phyloP scores from a whole-genome alignment of 2,113 vertebrate genomes.

The Serilophus lunatus region DNA sequence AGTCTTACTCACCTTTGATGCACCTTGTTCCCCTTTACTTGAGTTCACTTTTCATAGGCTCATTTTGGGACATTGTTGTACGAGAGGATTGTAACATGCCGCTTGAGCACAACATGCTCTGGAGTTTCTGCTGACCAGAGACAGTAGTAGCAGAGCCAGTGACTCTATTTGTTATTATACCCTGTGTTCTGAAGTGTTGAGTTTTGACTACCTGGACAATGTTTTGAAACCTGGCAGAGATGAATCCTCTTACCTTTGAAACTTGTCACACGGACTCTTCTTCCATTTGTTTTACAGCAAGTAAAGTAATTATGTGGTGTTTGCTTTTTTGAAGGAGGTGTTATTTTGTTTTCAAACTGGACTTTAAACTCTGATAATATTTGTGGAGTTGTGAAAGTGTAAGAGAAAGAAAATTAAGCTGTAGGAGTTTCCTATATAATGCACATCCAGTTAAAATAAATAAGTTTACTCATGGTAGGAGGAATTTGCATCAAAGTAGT shows the following conservation, averaged over 20 bases:
- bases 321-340: neutral
- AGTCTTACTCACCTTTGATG: neutral
- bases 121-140: neutral
- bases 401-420: neutral
- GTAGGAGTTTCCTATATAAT: neutral
- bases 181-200: neutral
- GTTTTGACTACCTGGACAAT: neutral
- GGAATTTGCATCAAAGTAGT: neutral
- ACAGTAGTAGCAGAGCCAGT: neutral
- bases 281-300: neutral
- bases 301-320: neutral
- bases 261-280: neutral
- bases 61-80: neutral
- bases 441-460: neutral
- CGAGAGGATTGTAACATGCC: neutral
- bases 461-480: neutral
- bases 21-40: neutral
- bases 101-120: neutral
- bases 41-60: neutral
- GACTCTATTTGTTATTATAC: neutral
- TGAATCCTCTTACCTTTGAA: neutral
- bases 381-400: neutral
- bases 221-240: neutral
- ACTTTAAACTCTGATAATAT: neutral
- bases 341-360: neutral